phyloP scores from a whole-genome alignment of 2,797 vertebrate species.

The Periophthalmus magnuspinnatus region DNA sequence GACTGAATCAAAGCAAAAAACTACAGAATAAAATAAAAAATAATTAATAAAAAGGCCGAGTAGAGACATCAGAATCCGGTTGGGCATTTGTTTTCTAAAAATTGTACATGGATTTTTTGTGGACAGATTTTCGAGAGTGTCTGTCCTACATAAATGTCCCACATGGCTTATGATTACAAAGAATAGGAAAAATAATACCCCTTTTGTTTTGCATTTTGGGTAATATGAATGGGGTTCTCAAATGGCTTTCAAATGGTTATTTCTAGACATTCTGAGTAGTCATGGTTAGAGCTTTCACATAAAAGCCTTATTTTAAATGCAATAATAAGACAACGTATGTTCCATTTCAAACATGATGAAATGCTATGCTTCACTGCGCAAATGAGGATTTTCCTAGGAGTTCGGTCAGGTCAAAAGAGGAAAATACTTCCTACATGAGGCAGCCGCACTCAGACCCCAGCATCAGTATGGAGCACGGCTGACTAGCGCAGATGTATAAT shows the following conservation, averaged over 20 bases:
- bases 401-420: conserved; percentile 35
- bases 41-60: conserved; percentile 1
- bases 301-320: conserved; percentile 4
- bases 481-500: conserved; percentile 54
- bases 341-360: conserved; percentile 14
- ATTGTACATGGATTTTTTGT: conserved; percentile 45
- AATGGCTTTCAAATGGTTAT: conserved; percentile 5
- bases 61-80: conserved; percentile 38
- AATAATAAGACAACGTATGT: conserved; percentile 12
- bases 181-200: conserved; percentile 34
- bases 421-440: conserved; percentile 35
- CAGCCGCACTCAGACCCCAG: conserved; percentile 42
- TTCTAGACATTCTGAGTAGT: conserved; percentile 10
- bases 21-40: too few relatives aligned
- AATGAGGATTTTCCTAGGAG: conserved; percentile 30
- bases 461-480: conserved; percentile 51
- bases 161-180: conserved; percentile 41
- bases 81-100: conserved; percentile 31
- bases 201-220: conserved; percentile 48
- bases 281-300: conserved; percentile 12
- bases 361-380: conserved; percentile 37
- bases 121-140: conserved; percentile 36
- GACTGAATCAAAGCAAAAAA: conserved; percentile 34
- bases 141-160: conserved; percentile 17
- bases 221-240: conserved; percentile 5